A percentile compares a stretch with the other conserved stretches of the same genome.
These are phyloP conservation scores for Orchesella cincta DNA, from an alignment of 1,140 invertebrate species.

Conservation along the genomic window DNA sequence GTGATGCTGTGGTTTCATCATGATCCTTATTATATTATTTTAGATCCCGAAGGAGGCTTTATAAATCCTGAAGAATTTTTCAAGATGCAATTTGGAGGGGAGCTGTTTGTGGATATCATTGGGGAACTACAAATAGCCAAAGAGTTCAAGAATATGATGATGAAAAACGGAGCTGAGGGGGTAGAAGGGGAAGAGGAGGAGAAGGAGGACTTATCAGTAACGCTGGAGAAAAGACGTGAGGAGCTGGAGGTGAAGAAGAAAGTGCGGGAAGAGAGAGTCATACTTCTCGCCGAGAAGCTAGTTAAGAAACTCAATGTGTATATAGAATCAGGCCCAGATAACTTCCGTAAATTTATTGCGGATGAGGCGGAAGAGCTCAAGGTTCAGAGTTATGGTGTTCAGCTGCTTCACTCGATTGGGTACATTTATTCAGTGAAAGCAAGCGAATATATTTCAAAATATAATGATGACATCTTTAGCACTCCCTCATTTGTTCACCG, in stretches of 20 bases:
- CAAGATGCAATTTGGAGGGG: slow-evolving; percentile 48
- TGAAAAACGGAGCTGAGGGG: slow-evolving; percentile 19
- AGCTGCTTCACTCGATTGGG: slow-evolving; percentile 48
- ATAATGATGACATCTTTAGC: slow-evolving; percentile 47
- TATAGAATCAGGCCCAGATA: not conserved
- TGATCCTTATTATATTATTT: not conserved
- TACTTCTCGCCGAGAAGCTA: slow-evolving; percentile 47
- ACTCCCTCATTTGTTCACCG: slow-evolving; percentile 47
- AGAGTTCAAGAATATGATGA: slow-evolving; percentile 49
- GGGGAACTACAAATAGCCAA: slow-evolving; percentile 49
- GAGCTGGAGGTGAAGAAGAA: slow-evolving; percentile 47
- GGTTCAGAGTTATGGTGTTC: slow-evolving; percentile 49
- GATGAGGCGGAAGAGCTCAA: slow-evolving; percentile 49
- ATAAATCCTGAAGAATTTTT: slow-evolving; percentile 51
- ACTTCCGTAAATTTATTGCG: slow-evolving; percentile 39
- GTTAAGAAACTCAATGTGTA: slow-evolving; percentile 44
- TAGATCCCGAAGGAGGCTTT: slow-evolving; percentile 48
- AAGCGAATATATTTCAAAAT: slow-evolving; percentile 46
- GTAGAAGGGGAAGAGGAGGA: slow-evolving; percentile 42
- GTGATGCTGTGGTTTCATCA: too few relatives aligned
- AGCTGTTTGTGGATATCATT: slow-evolving; percentile 50
- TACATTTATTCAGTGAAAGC: slow-evolving; percentile 49
- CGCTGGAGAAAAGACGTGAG: slow-evolving; percentile 40
- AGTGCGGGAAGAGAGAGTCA: slow-evolving; percentile 46
- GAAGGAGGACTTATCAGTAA: slow-evolving; percentile 7